A percentile compares a stretch with the other conserved stretches of the same genome.
phyloP scores from a whole-genome alignment of 1,140 invertebrate species.

The Eriosoma lanigerum region DNA sequence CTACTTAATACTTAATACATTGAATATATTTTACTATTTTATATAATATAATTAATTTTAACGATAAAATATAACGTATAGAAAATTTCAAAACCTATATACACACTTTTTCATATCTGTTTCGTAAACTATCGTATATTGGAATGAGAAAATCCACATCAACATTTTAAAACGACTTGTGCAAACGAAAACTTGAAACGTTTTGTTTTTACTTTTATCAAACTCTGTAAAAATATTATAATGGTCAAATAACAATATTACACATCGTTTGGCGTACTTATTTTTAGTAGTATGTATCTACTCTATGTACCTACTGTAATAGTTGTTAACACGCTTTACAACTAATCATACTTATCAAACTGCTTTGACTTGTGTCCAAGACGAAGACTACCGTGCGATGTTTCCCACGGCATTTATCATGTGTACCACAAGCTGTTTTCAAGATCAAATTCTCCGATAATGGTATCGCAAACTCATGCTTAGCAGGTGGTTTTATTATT shows the following conservation, averaged over 20 bases:
- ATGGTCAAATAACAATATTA: not conserved
- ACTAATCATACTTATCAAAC: conserved; percentile 46
- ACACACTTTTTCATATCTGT: too few relatives aligned
- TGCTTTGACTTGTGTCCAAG: conserved; percentile 21
- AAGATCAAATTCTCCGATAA: conserved; percentile 46
- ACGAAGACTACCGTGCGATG: conserved; percentile 41
- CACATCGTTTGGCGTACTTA: too few relatives aligned
- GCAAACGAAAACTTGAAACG: not conserved
- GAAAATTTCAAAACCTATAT: too few relatives aligned
- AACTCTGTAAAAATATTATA: not conserved
- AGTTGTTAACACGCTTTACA: conserved; percentile 41
- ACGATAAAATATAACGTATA: too few relatives aligned
- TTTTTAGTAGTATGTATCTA: not conserved
- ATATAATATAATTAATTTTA: too few relatives aligned
- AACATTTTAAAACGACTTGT: not conserved
- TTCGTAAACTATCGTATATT: too few relatives aligned
- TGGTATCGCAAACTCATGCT: conserved; percentile 24
- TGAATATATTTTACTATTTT: too few relatives aligned
- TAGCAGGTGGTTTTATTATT: not conserved
- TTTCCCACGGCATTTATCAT: conserved; percentile 50
- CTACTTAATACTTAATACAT: too few relatives aligned
- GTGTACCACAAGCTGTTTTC: conserved; percentile 38
- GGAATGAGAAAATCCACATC: not conserved
- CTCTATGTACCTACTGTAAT: too few relatives aligned
- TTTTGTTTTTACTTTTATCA: not conserved